Evolutionary conservation across 1,140 invertebrate genomes (phyloP).

Genomic region (Drusus annulatus): DNA sequence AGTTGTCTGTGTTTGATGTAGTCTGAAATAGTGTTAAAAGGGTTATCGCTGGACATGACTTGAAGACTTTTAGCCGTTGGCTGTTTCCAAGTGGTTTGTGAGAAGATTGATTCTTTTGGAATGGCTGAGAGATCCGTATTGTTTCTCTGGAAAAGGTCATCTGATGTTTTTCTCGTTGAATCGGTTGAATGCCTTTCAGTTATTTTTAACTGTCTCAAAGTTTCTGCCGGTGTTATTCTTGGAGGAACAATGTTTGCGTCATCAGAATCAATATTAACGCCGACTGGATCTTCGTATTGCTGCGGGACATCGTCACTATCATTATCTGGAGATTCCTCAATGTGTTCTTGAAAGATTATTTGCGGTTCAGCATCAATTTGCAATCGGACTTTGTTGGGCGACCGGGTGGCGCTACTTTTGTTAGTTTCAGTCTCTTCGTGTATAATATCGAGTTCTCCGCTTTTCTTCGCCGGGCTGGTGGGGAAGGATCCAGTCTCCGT

Average conservation of each 20-base stretch:
- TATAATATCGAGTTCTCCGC: neutral
- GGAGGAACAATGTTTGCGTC: conserved; percentile 16
- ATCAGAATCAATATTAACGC: neutral
- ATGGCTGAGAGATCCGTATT: neutral
- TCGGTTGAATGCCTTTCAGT: conserved; percentile 10
- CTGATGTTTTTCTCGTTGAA: neutral
- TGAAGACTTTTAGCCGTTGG: conserved; percentile 1
- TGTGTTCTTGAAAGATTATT: conserved; percentile 4
- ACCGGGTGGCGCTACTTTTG: neutral
- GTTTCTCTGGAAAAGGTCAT: neutral
- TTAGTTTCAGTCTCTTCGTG: neutral
- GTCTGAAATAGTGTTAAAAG: conserved; percentile 29
- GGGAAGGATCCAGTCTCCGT: neutral
- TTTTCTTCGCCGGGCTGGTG: neutral
- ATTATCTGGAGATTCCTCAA: neutral
- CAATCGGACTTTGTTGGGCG: neutral
- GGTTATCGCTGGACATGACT: conserved; percentile 36
- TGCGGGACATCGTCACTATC: conserved; percentile 11
- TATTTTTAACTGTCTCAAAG: conserved; percentile 21
- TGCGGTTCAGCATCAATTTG: conserved; percentile 16
- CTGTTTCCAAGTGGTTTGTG: too few relatives aligned
- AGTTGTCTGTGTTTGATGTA: conserved; percentile 26
- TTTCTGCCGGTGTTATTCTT: conserved; percentile 20
- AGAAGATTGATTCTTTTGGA: too few relatives aligned
- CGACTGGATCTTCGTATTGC: neutral